Evolutionary conservation across 2,113 vertebrate species (phyloP), one percentile per base, ranked within the genome.

Genomic region (Elephas maximus): DNA sequence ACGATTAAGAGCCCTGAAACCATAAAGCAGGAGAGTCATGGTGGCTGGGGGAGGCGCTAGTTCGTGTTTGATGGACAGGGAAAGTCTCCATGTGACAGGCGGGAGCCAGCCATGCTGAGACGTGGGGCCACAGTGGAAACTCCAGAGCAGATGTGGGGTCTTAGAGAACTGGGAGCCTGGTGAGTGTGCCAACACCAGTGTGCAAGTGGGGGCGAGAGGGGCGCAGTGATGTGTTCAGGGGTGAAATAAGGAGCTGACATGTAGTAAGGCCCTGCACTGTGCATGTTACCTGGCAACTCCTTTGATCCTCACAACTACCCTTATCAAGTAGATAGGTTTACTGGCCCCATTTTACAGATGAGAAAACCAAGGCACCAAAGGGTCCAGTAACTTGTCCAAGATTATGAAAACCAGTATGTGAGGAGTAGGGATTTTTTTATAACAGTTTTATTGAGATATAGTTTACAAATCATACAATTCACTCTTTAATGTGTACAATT

Each of bases 111-210:
- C 63, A 60, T 5, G 9, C 12, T 3, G 15, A 60, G 48, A 81
- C 18, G 3, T 18, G 1, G 69, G 79, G 8, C 44, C 41, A 18
- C 18, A 1, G 8, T 0, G n/a, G 28, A n/a, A 21, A 9, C 1
- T 30, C 20, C 41, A 2, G 5, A 1, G n/a, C 45, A 30, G n/a
- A 24, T n/a, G 21, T 17, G 18, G 76, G 12, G 33, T 26, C 65
- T 30, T 11, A 30, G 65, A 24, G 65, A 67, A 67, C 65, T 28
- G 7, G 3, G n/a, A 87, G 69, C 24, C 51, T 41, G 73, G 60
- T 1, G 5, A 37, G 30, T 5, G 20, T 6, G 28, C 15, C 37
- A 24, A 18, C n/a, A 48, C 79, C 12, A 26, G 76, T 37, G 17
- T 24, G 71, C 37, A 37, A 37, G 37, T 37, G 37, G 37, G 37